These are phyloP conservation scores for Bruchidius siliquastri DNA, from an alignment of 2,888 invertebrate species.

Conservation along the genomic window DNA sequence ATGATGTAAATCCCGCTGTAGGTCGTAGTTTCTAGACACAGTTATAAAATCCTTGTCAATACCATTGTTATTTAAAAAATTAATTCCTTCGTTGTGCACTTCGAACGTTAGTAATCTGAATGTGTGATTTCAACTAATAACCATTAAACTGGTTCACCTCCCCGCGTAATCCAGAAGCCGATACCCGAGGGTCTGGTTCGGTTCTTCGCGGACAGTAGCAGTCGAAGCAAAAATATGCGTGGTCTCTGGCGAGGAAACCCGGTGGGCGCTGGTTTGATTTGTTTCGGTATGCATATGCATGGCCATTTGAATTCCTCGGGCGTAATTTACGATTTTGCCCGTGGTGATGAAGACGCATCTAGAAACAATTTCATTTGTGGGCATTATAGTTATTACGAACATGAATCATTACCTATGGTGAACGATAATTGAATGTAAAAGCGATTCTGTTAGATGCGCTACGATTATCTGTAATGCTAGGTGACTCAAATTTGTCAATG, in stretches of 20 bases:
- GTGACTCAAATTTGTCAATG: neutral
- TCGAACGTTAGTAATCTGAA: no score
- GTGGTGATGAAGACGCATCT: neutral
- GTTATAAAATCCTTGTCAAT: no score
- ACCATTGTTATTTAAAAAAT: no score
- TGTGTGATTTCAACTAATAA: neutral
- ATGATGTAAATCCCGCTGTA: no score
- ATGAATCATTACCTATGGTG: neutral
- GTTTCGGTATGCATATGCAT: neutral
- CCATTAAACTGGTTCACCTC: neutral
- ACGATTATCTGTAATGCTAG: neutral
- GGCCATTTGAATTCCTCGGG: neutral
- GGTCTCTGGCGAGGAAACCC: neutral
- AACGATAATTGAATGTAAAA: neutral
- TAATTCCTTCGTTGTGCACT: no score
- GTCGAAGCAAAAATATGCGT: conserved; percentile 4
- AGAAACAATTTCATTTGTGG: neutral
- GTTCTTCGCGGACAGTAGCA: conserved; percentile 8
- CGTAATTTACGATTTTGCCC: neutral
- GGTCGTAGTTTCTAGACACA: no score
- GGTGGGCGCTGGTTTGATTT: neutral
- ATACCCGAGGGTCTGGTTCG: conserved; percentile 1
- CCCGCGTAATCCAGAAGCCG: conserved; percentile 2
- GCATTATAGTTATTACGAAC: neutral
- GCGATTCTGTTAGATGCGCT: neutral